These are phyloP conservation scores for Scotopteryx bipunctaria DNA, from an alignment of 2,888 invertebrate genomes.

Conservation along the genomic window DNA sequence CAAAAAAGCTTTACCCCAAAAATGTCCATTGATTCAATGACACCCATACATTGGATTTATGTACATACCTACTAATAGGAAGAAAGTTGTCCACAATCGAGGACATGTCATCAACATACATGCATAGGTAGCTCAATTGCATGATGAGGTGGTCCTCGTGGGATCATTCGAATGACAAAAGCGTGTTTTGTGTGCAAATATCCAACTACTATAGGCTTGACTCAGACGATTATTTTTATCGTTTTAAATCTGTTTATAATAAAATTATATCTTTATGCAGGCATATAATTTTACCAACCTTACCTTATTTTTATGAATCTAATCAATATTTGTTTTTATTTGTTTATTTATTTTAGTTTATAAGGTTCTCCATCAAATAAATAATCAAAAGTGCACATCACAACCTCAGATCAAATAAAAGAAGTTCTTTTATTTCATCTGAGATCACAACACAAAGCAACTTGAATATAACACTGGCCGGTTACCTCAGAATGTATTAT, in stretches of 20 bases:
- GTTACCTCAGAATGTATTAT: not conserved
- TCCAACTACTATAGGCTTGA: not conserved
- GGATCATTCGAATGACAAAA: constrained; percentile 9
- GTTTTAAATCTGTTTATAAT: too few species aligned
- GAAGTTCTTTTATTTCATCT: too few species aligned
- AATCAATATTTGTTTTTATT: too few species aligned
- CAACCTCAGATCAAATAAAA: too few species aligned
- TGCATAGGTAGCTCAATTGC: not conserved
- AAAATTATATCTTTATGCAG: too few species aligned
- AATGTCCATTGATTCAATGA: not conserved
- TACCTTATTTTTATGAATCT: too few species aligned
- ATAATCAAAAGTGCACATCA: too few species aligned
- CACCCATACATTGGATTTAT: too few species aligned
- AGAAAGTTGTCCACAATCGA: constrained; percentile 10
- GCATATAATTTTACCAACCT: too few species aligned
- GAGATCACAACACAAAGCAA: not conserved
- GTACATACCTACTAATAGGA: constrained; percentile 4
- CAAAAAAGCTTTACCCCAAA: not conserved
- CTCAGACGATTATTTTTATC: not conserved
- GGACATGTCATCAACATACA: constrained; percentile 11
- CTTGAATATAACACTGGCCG: not conserved
- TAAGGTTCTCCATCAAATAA: too few species aligned
- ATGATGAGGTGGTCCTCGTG: constrained; percentile 13
- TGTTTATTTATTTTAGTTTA: too few species aligned
- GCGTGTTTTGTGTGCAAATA: constrained; percentile 13